These are phyloP conservation scores for Myxocyprinus asiaticus DNA, from an alignment of 2,113 vertebrate genomes.

Conservation along the genomic window DNA sequence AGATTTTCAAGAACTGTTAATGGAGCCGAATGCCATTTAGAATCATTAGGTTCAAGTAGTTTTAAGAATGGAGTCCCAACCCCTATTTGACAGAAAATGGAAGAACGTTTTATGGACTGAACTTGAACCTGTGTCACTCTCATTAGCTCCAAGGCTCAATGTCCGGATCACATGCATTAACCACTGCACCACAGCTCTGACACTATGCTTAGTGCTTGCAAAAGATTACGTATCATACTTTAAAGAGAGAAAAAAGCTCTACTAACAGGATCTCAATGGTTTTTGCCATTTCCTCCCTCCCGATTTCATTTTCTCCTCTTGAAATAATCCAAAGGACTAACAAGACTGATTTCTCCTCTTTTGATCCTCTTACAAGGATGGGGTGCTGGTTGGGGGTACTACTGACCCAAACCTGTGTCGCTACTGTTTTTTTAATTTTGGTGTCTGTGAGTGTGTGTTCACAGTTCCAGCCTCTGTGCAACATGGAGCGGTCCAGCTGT, in stretches of 20 bases:
- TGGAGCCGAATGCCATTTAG: too few relatives aligned
- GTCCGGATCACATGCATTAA: background rate
- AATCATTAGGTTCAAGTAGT: too few relatives aligned
- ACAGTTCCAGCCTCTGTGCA: conserved; percentile 26
- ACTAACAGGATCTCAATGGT: too few relatives aligned
- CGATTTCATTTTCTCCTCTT: too few relatives aligned
- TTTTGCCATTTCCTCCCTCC: too few relatives aligned
- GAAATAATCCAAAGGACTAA: conserved; percentile 41
- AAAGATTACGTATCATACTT: too few relatives aligned
- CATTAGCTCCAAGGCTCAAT: background rate
- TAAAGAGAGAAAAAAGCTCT: too few relatives aligned
- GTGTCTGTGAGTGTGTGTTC: conserved; percentile 8
- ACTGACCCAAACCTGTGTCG: conserved; percentile 14
- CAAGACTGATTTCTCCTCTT: background rate
- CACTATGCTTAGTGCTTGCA: too few relatives aligned
- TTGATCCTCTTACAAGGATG: background rate
- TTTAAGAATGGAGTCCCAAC: too few relatives aligned
- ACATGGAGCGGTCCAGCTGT: conserved; percentile 48
- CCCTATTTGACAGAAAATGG: too few relatives aligned
- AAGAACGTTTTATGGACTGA: too few relatives aligned
- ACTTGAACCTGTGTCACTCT: background rate
- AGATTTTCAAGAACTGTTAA: too few relatives aligned
- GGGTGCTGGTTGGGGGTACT: background rate
- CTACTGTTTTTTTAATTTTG: background rate
- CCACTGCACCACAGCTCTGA: background rate